These are phyloP conservation scores for Andrena haemorrhoa DNA, from an alignment of 2,888 invertebrate species.

Conservation along the genomic window DNA sequence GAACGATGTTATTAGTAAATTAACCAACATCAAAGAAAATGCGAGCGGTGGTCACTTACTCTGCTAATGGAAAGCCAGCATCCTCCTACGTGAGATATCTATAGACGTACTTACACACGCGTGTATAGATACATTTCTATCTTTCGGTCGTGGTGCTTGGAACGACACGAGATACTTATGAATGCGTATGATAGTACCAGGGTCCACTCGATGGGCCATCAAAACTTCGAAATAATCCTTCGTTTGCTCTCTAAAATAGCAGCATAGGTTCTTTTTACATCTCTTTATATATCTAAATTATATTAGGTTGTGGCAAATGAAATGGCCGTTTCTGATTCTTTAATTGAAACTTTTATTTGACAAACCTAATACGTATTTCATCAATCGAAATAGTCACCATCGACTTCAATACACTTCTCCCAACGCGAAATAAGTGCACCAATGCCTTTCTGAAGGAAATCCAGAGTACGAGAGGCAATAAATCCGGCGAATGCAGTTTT, in stretches of 20 bases:
- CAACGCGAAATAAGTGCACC: too few species aligned
- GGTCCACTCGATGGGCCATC: slow-evolving; percentile 7
- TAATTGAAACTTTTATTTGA: too few species aligned
- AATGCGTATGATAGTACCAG: not conserved
- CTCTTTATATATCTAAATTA: too few species aligned
- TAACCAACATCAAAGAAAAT: slow-evolving; percentile 85
- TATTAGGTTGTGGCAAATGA: too few species aligned
- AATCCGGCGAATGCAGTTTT: too few species aligned
- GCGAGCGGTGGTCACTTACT: slow-evolving; percentile 82
- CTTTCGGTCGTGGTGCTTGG: slow-evolving; percentile 28
- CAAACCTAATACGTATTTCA: too few species aligned
- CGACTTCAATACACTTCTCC: too few species aligned
- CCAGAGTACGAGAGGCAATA: too few species aligned
- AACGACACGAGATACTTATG: slow-evolving; percentile 28
- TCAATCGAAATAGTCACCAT: too few species aligned
- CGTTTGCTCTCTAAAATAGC: not conserved
- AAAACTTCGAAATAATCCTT: not conserved
- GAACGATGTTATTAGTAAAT: slow-evolving; percentile 84
- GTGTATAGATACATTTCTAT: slow-evolving; percentile 57
- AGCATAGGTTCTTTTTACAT: not conserved
- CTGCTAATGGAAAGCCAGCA: slow-evolving; percentile 80
- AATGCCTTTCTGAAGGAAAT: too few species aligned
- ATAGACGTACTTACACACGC: slow-evolving; percentile 55
- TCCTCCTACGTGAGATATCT: slow-evolving; percentile 63
- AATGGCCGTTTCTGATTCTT: too few species aligned